Conservation (phyloP, 2,888 invertebrate genomes). For the Dryadula phaetusa region DNA sequence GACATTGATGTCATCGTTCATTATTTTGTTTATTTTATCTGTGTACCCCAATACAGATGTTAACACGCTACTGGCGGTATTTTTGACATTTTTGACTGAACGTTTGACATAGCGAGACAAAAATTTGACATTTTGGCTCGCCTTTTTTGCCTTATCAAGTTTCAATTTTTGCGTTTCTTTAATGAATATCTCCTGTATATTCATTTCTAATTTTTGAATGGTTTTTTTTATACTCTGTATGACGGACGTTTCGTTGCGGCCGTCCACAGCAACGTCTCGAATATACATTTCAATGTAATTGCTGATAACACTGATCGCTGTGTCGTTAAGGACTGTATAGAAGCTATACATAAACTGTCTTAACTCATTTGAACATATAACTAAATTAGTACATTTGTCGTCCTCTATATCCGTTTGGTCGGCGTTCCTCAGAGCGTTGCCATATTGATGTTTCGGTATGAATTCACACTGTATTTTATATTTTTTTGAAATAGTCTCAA, state of each 20-base stretch:
- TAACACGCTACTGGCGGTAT: slow-evolving; percentile 42
- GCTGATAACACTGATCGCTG: slow-evolving; percentile 55
- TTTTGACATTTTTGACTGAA: slow-evolving; percentile 48
- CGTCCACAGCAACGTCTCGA: slow-evolving; percentile 57
- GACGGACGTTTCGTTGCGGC: slow-evolving; percentile 50
- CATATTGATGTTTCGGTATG: slow-evolving; percentile 38
- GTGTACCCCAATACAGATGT: slow-evolving; percentile 46
- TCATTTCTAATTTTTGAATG: slow-evolving; percentile 46
- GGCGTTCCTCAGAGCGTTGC: slow-evolving; percentile 37
- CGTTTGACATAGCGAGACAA: slow-evolving; percentile 53
- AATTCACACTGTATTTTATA: slow-evolving; percentile 58
- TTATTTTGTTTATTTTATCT: slow-evolving; percentile 52
- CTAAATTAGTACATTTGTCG: slow-evolving; percentile 52
- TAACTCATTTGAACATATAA: slow-evolving; percentile 64
- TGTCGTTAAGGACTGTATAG: slow-evolving; percentile 60
- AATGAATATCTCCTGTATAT: slow-evolving; percentile 52
- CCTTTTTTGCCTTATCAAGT: slow-evolving; percentile 54
- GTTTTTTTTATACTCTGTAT: slow-evolving; percentile 50
- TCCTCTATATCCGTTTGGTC: slow-evolving; percentile 33
- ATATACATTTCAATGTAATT: slow-evolving; percentile 68
- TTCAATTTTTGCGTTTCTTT: slow-evolving; percentile 51
- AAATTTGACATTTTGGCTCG: slow-evolving; percentile 51
- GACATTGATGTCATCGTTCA: slow-evolving; percentile 57
- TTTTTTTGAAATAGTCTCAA: slow-evolving; percentile 49
- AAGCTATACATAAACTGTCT: slow-evolving; percentile 56